Base-by-base conservation (phyloP, 2,113 vertebrate genomes). In the Sisor rabdophorus region DNA sequence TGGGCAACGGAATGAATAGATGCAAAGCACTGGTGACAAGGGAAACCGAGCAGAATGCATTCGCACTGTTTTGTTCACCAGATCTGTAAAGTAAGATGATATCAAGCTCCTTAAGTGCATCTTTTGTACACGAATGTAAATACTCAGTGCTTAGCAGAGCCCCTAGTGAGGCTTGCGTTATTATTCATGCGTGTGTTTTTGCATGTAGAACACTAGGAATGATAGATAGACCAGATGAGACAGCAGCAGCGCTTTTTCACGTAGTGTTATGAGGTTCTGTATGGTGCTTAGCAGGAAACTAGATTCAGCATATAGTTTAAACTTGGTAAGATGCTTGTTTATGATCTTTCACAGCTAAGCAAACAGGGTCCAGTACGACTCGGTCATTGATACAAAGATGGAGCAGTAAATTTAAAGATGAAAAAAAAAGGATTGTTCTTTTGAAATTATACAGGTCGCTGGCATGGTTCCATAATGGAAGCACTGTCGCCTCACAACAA, bases 11-110 rank as follows among this genome's bases (percentile, higher is more conserved):
- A 20, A 71, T 58, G 36, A 72, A 72, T 36, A 32, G 52, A 71
- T n/a, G 28, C 48, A 22, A 16, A 13, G 17, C 17, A 19, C 50
- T 19, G 53, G 60, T n/a, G 79, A 63, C 53, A 68, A 59, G 53
- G 60, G 67, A 77, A 78, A 63, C 52, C 24, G 36, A 54, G 64
- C 63, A 60, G 56, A 79, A 36, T 75, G 58, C 28, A 3, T 74
- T 75, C 47, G 24, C 5, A 47, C 44, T 22, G 63, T 64, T 32
- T 63, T 81, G 64, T 67, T 64, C 55, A 55, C 20, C 65, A 69
- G 67, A 76, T 6, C 71, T 28, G 52, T 48, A 55, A 53, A 30
- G 47, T 24, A 47, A 63, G n/a, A 72, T 73, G 58, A 30, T 61
- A 54, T 75, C 20, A 47, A 24, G 48, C 52, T 53, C 26, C 10